These are phyloP conservation scores for Suncus etruscus DNA, from an alignment of 2,113 vertebrate species.

Conservation along the genomic window DNA sequence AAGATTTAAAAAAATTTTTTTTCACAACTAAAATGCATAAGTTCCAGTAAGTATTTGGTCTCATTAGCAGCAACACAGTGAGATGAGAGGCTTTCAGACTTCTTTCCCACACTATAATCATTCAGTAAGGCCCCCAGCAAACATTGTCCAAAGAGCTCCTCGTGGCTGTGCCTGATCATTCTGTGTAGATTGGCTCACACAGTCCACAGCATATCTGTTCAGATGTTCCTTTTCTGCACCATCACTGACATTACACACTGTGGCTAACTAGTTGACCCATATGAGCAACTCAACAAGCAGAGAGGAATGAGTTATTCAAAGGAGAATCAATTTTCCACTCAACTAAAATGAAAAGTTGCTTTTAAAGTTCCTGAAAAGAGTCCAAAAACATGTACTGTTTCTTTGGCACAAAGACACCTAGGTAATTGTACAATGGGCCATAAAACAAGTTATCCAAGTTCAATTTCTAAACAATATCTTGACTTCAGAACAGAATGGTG, in stretches of 20 bases:
- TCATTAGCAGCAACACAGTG: neutral
- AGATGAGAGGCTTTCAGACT: neutral
- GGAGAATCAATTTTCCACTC: constrained; percentile 75
- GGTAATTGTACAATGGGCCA: neutral
- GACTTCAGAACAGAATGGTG: constrained; percentile 48
- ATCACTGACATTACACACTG: neutral
- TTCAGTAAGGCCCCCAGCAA: neutral
- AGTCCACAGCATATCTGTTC: neutral
- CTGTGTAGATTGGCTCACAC: neutral
- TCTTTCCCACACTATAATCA: neutral
- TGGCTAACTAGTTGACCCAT: neutral
- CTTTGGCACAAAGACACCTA: constrained; percentile 50
- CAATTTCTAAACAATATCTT: constrained; percentile 37
- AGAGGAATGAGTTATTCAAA: constrained; percentile 63
- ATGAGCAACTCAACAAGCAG: constrained; percentile 52
- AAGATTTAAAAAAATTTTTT: neutral
- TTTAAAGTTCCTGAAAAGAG: constrained; percentile 8
- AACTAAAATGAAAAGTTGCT: constrained; percentile 55
- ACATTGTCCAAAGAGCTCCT: neutral
- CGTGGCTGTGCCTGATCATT: neutral
- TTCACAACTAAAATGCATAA: constrained; percentile 63
- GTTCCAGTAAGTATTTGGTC: constrained; percentile 52
- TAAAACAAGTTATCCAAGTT: constrained; percentile 34
- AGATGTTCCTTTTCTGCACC: constrained; percentile 56
- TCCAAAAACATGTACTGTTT: constrained; percentile 37